Base-by-base conservation (phyloP, 2,797 vertebrate genomes). In the Ctenopoma kingsleyae region DNA sequence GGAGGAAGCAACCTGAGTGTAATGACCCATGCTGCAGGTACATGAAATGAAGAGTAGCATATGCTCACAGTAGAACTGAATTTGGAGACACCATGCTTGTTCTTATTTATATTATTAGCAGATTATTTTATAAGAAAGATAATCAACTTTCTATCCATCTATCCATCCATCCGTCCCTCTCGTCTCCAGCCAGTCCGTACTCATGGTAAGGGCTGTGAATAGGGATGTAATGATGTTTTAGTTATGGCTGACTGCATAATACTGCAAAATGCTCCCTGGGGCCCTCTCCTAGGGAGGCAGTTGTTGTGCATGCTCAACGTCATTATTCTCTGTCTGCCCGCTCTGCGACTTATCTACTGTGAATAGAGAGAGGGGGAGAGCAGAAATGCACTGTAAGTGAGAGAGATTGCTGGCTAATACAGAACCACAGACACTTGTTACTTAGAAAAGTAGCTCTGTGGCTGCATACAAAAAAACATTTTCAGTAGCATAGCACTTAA, bases 231-330 rank as follows among this genome's bases (percentile, higher is more conserved):
- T 92, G 89, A 92, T 91, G 80, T 86, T 89, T 92, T 91, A 91
- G 88, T 90, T 88, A 90, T 87, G 87, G 90, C 87, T 90, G 90
- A 89, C 87, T 91, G 85, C 82, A 76, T 91, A 89, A 91, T 87
- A 84, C 83, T 84, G 87, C 71, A 88, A 92, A 92, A 85, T 48
- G 75, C 76, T 92, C 89, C 89, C 90, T 1, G 17, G 87, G 87
- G 89, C 70, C 72, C 35, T 82, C 78, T 89, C 81, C 74, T 17
- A 63, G 59, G 81, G 85, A 85, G 79, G 72, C 86, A 83, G 86
- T 89, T 90, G 87, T 87, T 90, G 86, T 88, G 88, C 76, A 70
- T 60, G 84, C 83, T 83, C 74, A 81, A 84, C 71, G 76, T 87
- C 88, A 87, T 93, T 92, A 91, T 86, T 91, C 87, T 89, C 87